Conservation (phyloP, 2,113 vertebrate genomes). For the Notiomystis cincta region DNA sequence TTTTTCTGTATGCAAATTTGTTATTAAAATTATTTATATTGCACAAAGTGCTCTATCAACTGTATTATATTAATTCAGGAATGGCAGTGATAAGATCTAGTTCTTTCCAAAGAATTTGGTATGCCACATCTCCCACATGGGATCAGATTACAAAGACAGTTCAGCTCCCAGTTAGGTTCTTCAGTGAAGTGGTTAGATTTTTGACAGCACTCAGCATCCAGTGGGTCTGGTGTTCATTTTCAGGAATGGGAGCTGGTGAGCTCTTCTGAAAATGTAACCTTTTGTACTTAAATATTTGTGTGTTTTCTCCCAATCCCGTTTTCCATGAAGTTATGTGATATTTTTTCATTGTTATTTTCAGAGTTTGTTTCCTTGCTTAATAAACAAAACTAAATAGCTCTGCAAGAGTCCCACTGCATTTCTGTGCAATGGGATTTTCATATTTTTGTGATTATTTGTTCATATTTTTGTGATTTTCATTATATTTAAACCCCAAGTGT, state of each 20-base stretch:
- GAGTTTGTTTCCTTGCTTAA: not conserved
- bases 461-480: not conserved
- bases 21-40: not conserved
- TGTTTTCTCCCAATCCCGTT: not conserved
- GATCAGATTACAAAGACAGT: slow-evolving; percentile 26
- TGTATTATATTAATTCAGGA: slow-evolving; percentile 8
- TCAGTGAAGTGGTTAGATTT: slow-evolving; percentile 35
- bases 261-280: slow-evolving; percentile 19
- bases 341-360: not conserved
- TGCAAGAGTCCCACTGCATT: not conserved
- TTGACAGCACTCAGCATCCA: not conserved
- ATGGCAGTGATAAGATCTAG: not conserved
- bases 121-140: not conserved
- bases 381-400: slow-evolving; percentile 1
- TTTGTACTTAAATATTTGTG: slow-evolving; percentile 29
- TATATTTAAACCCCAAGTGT: not conserved
- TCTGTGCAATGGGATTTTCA: not conserved
- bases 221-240: slow-evolving; percentile 23
- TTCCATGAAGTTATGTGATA: not conserved
- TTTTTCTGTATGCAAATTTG: not conserved
- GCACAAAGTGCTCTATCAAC: not conserved
- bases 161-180: slow-evolving; percentile 3
- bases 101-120: slow-evolving; percentile 22
- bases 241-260: not conserved
- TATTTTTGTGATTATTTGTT: slow-evolving; percentile 8